Base-by-base conservation (phyloP, 2,888 invertebrate genomes). In the Teleiodes luculella region DNA sequence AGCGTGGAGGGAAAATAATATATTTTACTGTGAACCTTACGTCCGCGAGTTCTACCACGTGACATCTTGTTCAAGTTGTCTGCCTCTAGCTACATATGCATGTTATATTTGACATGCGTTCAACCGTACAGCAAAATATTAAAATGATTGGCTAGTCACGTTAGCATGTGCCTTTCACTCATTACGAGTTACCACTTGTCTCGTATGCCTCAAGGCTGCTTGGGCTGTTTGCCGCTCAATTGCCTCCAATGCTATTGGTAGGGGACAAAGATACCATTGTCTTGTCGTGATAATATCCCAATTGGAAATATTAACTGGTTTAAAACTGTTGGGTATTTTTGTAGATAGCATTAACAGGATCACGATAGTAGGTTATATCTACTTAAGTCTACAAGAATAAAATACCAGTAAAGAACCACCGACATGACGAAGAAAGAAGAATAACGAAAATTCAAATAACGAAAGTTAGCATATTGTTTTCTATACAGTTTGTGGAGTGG, bases 141-240 rank as follows among this genome's bases (percentile, higher is more conserved):
- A 70, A 70, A 73, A 76, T 69, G 70, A 74, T 68, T 61, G 64
- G 67, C 83, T 82, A 83, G 74, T 83, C 84, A 83, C 72, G 74
- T 66, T 62, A 74, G 77, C 73, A 66, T 72, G 72, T 64, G 76
- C 87, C 88, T 88, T 88, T 88, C 88, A 84, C 88, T 85, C 76
- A 80, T 80, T 83, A 79, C 71, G 70, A n/a, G n/a, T n/a, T n/a
- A n/a, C n/a, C n/a, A 81, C 78, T 80, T 73, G 24, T 6, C 24
- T 24, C 24, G 6, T 8, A 69, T 72, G 73, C 74, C 72, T 74
- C 83, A 87, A 88, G 87, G 87, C 76, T 83, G 72, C 61, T 58
- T 57, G 65, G 28, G 43, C 43, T 43, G 24, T 76, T 79, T 72
- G 72, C 72, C 73, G 77, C 76, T 77, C 77, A 72, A 82, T 80